Base-by-base conservation (phyloP, 2,113 vertebrate genomes). In the Cyprinodon variegatus region DNA sequence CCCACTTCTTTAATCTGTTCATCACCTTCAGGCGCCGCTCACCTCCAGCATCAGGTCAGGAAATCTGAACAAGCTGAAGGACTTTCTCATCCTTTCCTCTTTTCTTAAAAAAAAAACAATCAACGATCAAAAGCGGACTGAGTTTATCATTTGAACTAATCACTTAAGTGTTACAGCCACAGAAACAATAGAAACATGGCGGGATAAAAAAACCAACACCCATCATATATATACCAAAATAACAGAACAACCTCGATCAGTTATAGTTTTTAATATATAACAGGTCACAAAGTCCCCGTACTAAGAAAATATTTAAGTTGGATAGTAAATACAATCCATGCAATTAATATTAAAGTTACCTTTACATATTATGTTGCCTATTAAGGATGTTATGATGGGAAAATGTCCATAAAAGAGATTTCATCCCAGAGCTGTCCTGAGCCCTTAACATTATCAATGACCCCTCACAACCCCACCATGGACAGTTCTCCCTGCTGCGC, bases 1-100 rank as follows among this genome's bases (percentile, higher is more conserved):
- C 92, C 90, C 92, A 91, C 87, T 79, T 61, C 4, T 66, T 77
- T 67, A 20, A 41, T 66, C 68, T 17, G 7, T 65, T 76, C 69
- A 2, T 74, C 72, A 45, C 43, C 79, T 50, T 43, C 0, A 20
- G 76, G 67, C 37, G 6, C 65, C 77, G 67, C 0, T 46, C 78
- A 66, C 62, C 22, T 68, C 10, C 14, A 1, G 40, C 38, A 11
- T 3, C 3, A 11, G 76, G 76, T 75, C 74, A 81, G 69, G 77
- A 22, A 1, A 45, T 57, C 50, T 57, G 50, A 57, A 57, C 50
- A 57, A 20, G 17, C 6, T 57, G 50, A 57, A 57, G 20, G 50
- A 57, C 48, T 50, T 4, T 50, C 5, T 50, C 14, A 9, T 41
- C 9, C 41, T 41, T 41, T 41, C 41, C 4, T 41, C 5, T 41